These are phyloP conservation scores for Encarsia formosa DNA, from an alignment of 2,888 invertebrate genomes.

Conservation along the genomic window DNA sequence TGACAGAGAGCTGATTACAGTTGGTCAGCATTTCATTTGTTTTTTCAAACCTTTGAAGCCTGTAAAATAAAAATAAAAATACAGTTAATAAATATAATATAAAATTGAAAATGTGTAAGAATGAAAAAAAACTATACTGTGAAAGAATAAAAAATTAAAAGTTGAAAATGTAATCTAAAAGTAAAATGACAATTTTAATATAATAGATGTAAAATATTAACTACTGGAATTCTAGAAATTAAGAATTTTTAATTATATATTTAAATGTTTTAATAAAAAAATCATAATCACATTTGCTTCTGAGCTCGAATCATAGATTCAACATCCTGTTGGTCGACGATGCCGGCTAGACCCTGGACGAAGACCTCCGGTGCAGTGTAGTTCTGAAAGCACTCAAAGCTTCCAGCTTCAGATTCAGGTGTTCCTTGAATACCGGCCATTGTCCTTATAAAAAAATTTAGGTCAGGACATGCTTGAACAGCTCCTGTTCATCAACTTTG, in stretches of 20 bases:
- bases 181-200: too few species aligned
- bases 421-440: slow-evolving; percentile 51
- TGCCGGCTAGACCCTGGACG: slow-evolving; percentile 86
- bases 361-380: slow-evolving; percentile 88
- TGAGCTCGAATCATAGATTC: slow-evolving; percentile 86
- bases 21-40: slow-evolving; percentile 99
- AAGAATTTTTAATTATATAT: neutral
- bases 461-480: slow-evolving; percentile 9
- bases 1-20: slow-evolving; percentile 89
- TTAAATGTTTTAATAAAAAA: neutral
- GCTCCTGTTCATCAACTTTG: neutral
- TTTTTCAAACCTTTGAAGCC: slow-evolving; percentile 76
- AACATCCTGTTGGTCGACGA: slow-evolving; percentile 87
- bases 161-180: neutral
- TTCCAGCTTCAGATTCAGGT: slow-evolving; percentile 55
- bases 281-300: slow-evolving; percentile 76
- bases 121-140: slow-evolving; percentile 4
- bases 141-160: neutral
- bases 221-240: too few species aligned
- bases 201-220: too few species aligned
- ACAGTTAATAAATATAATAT: too few species aligned
- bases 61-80: too few species aligned
- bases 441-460: neutral
- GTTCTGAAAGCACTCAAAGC: slow-evolving; percentile 86
- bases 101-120: too few species aligned